phyloP scores from a whole-genome alignment of 1,140 invertebrate species.

The Drepana arcuata region DNA sequence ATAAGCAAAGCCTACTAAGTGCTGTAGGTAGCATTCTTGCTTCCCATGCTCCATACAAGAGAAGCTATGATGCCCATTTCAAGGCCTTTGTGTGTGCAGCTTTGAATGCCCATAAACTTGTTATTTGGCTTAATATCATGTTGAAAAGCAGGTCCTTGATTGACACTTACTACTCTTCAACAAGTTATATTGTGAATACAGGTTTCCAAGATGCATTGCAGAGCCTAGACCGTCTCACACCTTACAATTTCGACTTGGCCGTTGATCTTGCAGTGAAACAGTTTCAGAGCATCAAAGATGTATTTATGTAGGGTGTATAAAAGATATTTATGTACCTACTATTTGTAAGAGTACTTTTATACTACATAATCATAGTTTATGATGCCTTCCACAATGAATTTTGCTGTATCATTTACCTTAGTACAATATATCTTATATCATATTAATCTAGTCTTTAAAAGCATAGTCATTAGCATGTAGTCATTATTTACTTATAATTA shows the following conservation, averaged over 20 bases:
- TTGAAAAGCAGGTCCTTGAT: conserved; percentile 90
- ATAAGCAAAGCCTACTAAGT: conserved; percentile 92
- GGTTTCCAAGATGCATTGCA: conserved; percentile 96
- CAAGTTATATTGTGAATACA: conserved; percentile 96
- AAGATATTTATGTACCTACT: too few relatives aligned
- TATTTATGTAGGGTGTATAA: conserved; percentile 78
- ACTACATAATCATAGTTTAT: conserved; percentile 28
- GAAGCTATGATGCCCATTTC: conserved; percentile 96
- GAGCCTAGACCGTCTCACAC: conserved; percentile 89
- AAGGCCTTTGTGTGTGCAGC: conserved; percentile 98
- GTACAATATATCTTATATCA: conserved; percentile 3
- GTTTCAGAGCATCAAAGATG: conserved; percentile 98
- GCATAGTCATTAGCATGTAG: too few relatives aligned
- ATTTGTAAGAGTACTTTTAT: conserved; percentile 35
- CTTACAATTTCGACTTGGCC: conserved; percentile 92
- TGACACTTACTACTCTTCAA: conserved; percentile 92
- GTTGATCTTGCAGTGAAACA: conserved; percentile 96
- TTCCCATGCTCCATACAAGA: conserved; percentile 92
- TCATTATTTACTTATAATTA: too few relatives aligned
- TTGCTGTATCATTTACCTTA: conserved; percentile 18
- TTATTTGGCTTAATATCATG: conserved; percentile 94
- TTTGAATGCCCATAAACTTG: conserved; percentile 92
- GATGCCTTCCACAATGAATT: conserved; percentile 36
- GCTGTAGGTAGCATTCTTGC: conserved; percentile 94
- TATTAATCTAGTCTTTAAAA: too few relatives aligned